Percentiles rank a stretch among this genome's conserved stretches.
Conservation (phyloP, 2,888 invertebrate genomes). For the Oeneis ivallda region DNA sequence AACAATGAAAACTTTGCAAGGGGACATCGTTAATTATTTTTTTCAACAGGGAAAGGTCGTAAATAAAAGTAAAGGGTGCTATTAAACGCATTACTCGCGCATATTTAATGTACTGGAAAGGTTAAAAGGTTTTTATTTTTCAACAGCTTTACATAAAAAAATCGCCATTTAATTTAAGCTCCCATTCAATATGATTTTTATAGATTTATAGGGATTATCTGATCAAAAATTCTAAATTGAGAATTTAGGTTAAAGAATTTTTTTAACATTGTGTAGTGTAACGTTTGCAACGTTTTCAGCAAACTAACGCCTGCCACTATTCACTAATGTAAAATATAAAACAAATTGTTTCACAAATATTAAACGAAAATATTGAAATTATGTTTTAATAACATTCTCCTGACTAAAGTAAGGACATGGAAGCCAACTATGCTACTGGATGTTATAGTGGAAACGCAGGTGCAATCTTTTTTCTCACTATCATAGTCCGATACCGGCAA, state of each 20-base stretch:
- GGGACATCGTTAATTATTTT: conserved; percentile 75
- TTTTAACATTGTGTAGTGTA: no score
- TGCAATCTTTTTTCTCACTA: no score
- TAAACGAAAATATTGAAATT: no score
- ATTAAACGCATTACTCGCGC: conserved; percentile 80
- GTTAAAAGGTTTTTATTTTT: conserved; percentile 72
- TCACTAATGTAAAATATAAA: no score
- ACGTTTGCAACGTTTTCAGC: no score
- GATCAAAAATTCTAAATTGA: conserved; percentile 37
- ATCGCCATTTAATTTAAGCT: conserved; percentile 66
- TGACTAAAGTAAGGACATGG: no score
- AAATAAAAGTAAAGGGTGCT: conserved; percentile 79
- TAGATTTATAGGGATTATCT: conserved; percentile 46
- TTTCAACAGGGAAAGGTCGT: conserved; percentile 67
- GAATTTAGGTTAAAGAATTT: neutral
- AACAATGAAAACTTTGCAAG: conserved; percentile 66
- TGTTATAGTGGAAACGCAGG: neutral
- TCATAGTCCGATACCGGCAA: no score
- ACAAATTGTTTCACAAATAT: no score
- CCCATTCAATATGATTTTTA: conserved; percentile 65
- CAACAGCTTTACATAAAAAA: conserved; percentile 70
- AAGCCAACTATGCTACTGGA: neutral
- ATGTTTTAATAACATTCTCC: no score
- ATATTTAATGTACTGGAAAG: conserved; percentile 80
- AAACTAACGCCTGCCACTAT: no score